Evolutionary conservation across 1,140 invertebrate genomes (phyloP).

Genomic region (Ceratina calcarata): DNA sequence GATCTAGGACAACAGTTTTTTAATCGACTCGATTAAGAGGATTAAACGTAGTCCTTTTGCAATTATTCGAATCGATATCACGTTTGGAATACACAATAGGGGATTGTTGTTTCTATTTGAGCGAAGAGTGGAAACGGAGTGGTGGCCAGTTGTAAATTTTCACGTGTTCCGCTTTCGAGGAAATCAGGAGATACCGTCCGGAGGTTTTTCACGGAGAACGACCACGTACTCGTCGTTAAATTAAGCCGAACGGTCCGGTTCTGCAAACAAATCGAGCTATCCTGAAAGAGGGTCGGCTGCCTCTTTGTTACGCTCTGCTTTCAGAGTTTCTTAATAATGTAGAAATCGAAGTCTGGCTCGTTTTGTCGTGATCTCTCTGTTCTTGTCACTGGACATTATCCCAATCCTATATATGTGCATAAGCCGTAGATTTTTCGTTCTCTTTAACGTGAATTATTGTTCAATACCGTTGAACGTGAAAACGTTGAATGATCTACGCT

Average conservation of each 20-base stretch:
- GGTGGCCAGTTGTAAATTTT: constrained; percentile 39
- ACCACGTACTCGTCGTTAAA: constrained; percentile 63
- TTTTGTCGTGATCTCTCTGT: neutral
- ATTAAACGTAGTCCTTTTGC: neutral
- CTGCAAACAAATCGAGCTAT: constrained; percentile 64
- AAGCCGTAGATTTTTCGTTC: neutral
- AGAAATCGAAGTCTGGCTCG: constrained; percentile 45
- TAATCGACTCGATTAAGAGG: neutral
- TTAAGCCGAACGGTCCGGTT: constrained; percentile 64
- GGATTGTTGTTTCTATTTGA: too few relatives aligned
- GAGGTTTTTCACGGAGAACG: constrained; percentile 46
- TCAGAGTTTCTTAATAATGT: constrained; percentile 62
- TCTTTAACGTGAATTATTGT: neutral
- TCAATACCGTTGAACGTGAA: neutral
- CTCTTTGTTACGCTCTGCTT: constrained; percentile 60
- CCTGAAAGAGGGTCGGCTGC: constrained; percentile 54
- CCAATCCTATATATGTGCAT: neutral
- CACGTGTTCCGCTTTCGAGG: constrained; percentile 25
- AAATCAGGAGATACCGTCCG: constrained; percentile 53
- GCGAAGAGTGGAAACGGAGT: neutral
- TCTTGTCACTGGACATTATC: neutral
- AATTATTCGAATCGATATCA: neutral
- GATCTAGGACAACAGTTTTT: neutral
- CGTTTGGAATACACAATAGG: too few relatives aligned
- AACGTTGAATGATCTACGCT: neutral